A percentile compares a stretch with the other conserved stretches of the same genome.
These are phyloP conservation scores for Cremastinae sp. DNA, from an alignment of 2,888 invertebrate species.

Conservation along the genomic window DNA sequence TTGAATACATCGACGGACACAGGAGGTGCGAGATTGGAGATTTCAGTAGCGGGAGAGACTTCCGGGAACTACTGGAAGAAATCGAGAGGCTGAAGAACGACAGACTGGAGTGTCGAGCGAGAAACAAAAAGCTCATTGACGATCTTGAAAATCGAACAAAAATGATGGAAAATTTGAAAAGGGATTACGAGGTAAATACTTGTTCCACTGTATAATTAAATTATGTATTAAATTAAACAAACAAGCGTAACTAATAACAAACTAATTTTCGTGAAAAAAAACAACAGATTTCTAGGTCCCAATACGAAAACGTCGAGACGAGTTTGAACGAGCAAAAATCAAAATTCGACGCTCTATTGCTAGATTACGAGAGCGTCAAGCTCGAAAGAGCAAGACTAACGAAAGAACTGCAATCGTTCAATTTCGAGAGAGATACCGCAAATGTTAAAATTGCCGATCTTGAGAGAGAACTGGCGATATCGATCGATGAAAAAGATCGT, in stretches of 20 bases:
- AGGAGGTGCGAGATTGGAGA: slow-evolving; percentile 17
- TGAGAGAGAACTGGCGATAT: slow-evolving; percentile 69
- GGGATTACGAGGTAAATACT: slow-evolving; percentile 70
- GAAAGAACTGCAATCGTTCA: slow-evolving; percentile 70
- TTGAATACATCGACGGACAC: slow-evolving; percentile 34
- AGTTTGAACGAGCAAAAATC: slow-evolving; percentile 63
- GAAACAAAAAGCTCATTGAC: slow-evolving; percentile 67
- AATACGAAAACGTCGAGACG: slow-evolving; percentile 64
- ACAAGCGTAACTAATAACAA: neutral
- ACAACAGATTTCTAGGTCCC: slow-evolving; percentile 64
- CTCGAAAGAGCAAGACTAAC: slow-evolving; percentile 68
- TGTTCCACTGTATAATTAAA: neutral
- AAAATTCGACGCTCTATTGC: slow-evolving; percentile 63
- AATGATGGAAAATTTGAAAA: slow-evolving; percentile 66
- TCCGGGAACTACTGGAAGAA: slow-evolving; percentile 53
- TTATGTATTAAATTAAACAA: no score
- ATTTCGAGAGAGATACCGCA: slow-evolving; percentile 69
- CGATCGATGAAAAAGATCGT: slow-evolving; percentile 64
- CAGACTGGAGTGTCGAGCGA: slow-evolving; percentile 62
- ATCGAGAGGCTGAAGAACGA: slow-evolving; percentile 67
- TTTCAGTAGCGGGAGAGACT: slow-evolving; percentile 35
- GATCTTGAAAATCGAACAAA: slow-evolving; percentile 70
- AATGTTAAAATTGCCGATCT: slow-evolving; percentile 68
- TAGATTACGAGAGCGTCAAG: slow-evolving; percentile 66
- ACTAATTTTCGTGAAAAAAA: slow-evolving; percentile 1